Evolutionary conservation across 2,113 vertebrate species (phyloP), one percentile per base, ranked within the genome.

Genomic region (Danionella cerebrum): DNA sequence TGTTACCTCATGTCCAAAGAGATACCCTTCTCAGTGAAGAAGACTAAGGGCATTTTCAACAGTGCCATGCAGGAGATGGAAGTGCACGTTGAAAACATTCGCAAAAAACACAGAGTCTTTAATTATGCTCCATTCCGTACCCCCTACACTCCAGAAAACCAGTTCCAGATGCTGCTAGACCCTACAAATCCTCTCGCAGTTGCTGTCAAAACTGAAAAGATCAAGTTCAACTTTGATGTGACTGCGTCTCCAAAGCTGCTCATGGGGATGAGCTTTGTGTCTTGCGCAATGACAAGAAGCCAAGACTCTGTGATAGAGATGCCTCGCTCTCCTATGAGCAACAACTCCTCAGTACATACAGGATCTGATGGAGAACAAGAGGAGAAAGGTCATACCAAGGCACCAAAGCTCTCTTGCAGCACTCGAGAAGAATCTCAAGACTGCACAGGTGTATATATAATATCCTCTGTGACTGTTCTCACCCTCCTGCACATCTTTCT

Each of bases 1-100:
- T 98, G 96, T 91, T 98, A 98, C 91, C 96, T 98, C 91, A 98
- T 98, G 95, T 98, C 95, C 78, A 98, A 97, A 90, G 96, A 98
- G 88, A 98, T 98, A 71, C 95, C 96, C 67, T 98, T 98, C 87
- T 98, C 95, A 81, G 96, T 98, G 80, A 98, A 98, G 88, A 98
- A 98, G 90, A 98, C 95, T 54, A 98, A 98, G 87, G 97, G 95
- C 87, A 98, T 98, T 84, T 98, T 98, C 83, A 98, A 98, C 85
- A 98, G 94, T 80, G 96, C 95, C 84, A 98, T 98, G 95, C 94
- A 97, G 69, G 95, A 98, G 87, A 98, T 98, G 96, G 95, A 98
- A 73, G 93, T 98, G 69, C 98, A 98, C 1, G 96, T 97, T 75
- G 95, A 98, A 79, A 98, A 97, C 83, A 96, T 97, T 78, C 91